Base-by-base conservation (phyloP, 1,140 invertebrate species). In the Drosophila parvula region DNA sequence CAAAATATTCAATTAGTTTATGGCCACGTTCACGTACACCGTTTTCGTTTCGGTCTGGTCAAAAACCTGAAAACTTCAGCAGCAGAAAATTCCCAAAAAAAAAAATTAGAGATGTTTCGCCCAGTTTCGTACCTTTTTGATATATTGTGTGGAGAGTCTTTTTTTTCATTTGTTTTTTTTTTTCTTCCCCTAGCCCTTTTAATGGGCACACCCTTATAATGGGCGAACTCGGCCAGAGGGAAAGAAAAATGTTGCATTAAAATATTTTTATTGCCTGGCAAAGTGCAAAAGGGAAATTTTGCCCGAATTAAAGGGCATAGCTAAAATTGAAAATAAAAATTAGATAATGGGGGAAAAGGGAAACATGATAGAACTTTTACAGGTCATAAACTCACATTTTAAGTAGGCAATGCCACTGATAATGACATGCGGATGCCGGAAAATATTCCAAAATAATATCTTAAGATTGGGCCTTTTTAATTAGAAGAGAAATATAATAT, bases 1-100 rank as follows among this genome's bases (percentile, higher is more conserved):
- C 41, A 83, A 88, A 88, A 88, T 88, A 88, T 88, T 88, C 83
- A 88, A 88, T 88, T 88, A 88, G 83, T 89, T 89, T 88, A 88
- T 89, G 84, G 60, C 84, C 79, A 78, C 75, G 83, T 88, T 82
- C 70, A 61, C 44, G 83, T 88, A 76, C 69, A 64, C 48, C 59
- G 48, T 77, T 69, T 59, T 63, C 48, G 56, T 70, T 61, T 36
- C 7, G 18, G 18, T 30, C 57, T 55, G 65, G 68, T 47, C 68
- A 47, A 45, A 65, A 50, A 50, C 48, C 48, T 70, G 64, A 58
- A 71, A 71, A 70, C 43, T 58, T 70, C 59, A 60, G 59, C 43
- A 45, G 51, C 59, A 58, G 74, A 45, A 73, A 63, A 48, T 71
- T 30, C 57, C 18, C 28, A 43, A 22, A 80, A 73, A 80, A 84